Conservation (phyloP, 2,797 vertebrate genomes). For the Coilia nasus region DNA sequence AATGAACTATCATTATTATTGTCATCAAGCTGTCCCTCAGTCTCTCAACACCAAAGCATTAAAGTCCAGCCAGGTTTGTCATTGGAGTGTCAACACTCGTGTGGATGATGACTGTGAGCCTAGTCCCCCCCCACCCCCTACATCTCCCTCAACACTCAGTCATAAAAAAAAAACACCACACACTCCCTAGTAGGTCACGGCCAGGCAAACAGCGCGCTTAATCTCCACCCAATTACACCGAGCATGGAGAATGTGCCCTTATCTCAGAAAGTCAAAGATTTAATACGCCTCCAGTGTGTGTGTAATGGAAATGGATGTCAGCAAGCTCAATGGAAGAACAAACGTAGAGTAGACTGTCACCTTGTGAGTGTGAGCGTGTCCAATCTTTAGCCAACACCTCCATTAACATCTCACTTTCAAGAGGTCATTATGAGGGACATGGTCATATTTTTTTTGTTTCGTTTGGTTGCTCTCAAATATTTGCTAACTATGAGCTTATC, state of each 20-base stretch:
- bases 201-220: conserved; percentile 24
- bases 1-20: background rate
- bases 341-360: background rate
- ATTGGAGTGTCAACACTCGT: conserved; percentile 2
- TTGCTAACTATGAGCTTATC: background rate
- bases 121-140: background rate
- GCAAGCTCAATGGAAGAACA: conserved; percentile 17
- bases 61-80: conserved; percentile 4
- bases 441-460: background rate
- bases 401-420: background rate
- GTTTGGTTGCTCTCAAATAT: conserved; percentile 1
- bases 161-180: conserved; percentile 36
- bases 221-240: conserved; percentile 19
- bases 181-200: conserved; percentile 34
- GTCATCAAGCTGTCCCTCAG: background rate
- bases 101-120: background rate
- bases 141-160: conserved; percentile 19
- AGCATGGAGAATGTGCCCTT: conserved; percentile 32
- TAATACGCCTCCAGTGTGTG: background rate
- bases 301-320: conserved; percentile 19
- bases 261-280: conserved; percentile 5
- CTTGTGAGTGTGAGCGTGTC: background rate
- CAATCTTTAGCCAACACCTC: background rate
- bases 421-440: background rate
- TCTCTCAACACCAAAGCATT: conserved; percentile 17